Percentiles rank a stretch among this genome's conserved stretches.
These are phyloP conservation scores for roundworm (Caenorhabditis elegans) DNA, from an alignment of 1,140 invertebrate genomes.

Conservation along the genomic window DNA sequence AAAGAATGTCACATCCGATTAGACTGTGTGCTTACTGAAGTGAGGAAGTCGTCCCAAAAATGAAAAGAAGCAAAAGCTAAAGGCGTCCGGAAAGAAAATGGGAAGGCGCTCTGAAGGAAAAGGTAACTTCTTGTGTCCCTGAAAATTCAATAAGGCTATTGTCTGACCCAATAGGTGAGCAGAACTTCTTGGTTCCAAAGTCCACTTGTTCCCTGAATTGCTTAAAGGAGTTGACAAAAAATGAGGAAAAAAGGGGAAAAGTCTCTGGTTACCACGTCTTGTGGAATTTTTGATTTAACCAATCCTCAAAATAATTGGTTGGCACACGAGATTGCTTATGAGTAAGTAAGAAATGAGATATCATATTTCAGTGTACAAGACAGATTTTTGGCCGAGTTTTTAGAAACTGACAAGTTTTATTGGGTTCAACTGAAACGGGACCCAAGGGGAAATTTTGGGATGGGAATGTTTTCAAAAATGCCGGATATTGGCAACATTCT, in stretches of 20 bases:
- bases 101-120: neutral
- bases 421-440: neutral
- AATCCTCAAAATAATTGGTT: slow-evolving; percentile 16
- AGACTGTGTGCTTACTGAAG: neutral
- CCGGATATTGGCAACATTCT: neutral
- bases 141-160: slow-evolving; percentile 21
- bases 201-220: neutral
- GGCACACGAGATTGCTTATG: neutral
- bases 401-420: too few species aligned
- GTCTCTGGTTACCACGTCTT: slow-evolving; percentile 19
- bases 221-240: neutral
- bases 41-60: neutral
- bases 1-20: slow-evolving; percentile 6
- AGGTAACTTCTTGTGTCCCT: neutral
- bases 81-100: neutral
- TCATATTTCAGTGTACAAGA: neutral
- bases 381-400: neutral
- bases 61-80: neutral
- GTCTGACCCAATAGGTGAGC: slow-evolving; percentile 6
- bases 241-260: neutral
- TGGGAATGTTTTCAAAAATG: neutral
- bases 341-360: neutral
- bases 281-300: slow-evolving; percentile 20
- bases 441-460: neutral
- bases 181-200: slow-evolving; percentile 21